Conservation (phyloP, 2,888 invertebrate species). For the Drepanosiphum platanoidis region DNA sequence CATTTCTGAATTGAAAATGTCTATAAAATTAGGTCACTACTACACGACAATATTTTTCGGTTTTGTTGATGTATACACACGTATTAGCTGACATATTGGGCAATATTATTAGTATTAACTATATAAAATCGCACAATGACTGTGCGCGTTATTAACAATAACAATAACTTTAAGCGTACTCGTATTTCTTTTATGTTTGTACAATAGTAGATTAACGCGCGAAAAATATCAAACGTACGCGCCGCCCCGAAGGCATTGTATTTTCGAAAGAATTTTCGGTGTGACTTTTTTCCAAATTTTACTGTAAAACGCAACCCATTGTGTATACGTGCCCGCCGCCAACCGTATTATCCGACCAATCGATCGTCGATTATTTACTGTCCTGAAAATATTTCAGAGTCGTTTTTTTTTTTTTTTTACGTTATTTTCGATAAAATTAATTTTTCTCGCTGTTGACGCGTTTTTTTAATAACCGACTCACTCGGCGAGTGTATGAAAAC, state of each 20-base stretch:
- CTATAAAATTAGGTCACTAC: background rate
- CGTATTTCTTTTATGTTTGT: background rate
- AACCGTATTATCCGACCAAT: too few relatives aligned
- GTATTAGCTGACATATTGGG: background rate
- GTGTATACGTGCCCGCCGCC: too few relatives aligned
- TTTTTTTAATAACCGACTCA: too few relatives aligned
- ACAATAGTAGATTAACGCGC: background rate
- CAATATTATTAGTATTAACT: background rate
- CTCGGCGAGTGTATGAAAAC: too few relatives aligned
- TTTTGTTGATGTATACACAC: constrained; percentile 15
- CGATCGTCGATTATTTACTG: too few relatives aligned
- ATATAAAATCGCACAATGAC: constrained; percentile 2
- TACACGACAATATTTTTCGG: background rate
- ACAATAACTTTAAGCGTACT: constrained; percentile 12
- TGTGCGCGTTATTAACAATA: background rate
- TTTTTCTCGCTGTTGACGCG: too few relatives aligned
- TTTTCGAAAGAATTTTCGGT: too few relatives aligned
- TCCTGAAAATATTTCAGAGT: too few relatives aligned
- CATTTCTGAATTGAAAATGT: background rate
- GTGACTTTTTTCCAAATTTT: too few relatives aligned
- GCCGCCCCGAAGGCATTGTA: background rate
- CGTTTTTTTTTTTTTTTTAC: too few relatives aligned
- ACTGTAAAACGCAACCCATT: too few relatives aligned
- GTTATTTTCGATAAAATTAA: too few relatives aligned
- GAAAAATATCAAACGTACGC: background rate